Base-by-base conservation (phyloP, 23 tunicate genomes). In the Ascidia mentula region DNA sequence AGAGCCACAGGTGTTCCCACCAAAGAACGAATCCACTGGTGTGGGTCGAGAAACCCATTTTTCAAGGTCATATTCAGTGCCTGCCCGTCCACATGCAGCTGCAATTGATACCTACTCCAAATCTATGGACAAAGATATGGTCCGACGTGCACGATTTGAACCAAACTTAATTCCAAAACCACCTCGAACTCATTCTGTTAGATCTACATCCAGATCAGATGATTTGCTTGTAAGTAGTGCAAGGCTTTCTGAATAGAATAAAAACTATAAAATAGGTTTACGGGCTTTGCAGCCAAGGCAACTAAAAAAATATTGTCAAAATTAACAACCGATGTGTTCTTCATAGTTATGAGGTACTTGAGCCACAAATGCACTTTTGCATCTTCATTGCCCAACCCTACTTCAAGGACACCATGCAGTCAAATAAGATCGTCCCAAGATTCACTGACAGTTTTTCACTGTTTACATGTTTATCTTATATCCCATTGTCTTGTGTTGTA, bases 131-230 rank as follows among this genome's bases (percentile, higher is more conserved):
- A 28, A 45, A 45, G 42, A 85, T n/a, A 77, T 69, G 34, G 40
- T 85, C 34, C 8, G 35, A 35, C 82, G 89, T 17, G 89, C 89
- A 26, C 82, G 40, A 26, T 85, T 85, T 38, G 89, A 85, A 42
- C 78, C 89, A 1, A 85, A 85, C 77, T 46, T 85, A 31, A 85
- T 85, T 35, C 89, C 89, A 34, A 85, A 85, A 36, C 89, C 89
- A 13, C 89, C 89, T 8, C 40, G 89, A 34, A 30, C 89, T 1
- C 80, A 85, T 78, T 85, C 89, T 3, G 40, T 69, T 40, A 33
- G 53, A 77, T 45, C 5, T 31, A 3, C 83, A 32, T 35, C 83
- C 69, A 38, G 34, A 30, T 46, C 34, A 20, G 46, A 34, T 37
- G 45, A 35, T 2, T 36, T 30, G 39, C 46, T 20, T n/a, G 78